Evolutionary conservation across 2,113 vertebrate genomes (phyloP).

Genomic region (Pongo abelii): DNA sequence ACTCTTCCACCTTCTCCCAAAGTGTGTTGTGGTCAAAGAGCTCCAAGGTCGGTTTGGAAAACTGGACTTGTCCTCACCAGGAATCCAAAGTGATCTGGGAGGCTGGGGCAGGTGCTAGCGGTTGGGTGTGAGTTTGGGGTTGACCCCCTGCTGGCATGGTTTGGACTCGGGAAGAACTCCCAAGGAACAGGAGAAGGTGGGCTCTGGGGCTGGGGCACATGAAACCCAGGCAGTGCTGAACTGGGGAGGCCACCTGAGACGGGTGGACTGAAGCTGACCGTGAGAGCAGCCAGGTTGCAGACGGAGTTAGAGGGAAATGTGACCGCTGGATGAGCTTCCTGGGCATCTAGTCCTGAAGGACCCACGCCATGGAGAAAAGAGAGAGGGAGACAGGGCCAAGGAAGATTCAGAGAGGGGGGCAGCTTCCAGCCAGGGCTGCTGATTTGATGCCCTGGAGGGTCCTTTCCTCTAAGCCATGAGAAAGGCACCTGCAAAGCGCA

Average conservation of each 20-base stretch:
- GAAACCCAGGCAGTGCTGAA: neutral
- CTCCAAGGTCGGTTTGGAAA: neutral
- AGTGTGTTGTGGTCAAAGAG: neutral
- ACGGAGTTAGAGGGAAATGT: neutral
- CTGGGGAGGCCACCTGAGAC: neutral
- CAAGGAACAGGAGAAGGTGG: neutral
- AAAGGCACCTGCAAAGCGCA: neutral
- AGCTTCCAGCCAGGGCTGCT: neutral
- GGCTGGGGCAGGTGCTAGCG: neutral
- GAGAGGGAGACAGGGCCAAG: neutral
- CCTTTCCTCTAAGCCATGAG: neutral
- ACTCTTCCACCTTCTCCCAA: neutral
- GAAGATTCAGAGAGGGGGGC: neutral
- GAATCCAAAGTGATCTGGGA: neutral
- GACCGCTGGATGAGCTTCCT: neutral
- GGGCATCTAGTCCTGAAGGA: neutral
- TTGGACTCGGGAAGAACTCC: neutral
- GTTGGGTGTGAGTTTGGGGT: neutral
- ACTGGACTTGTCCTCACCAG: no score
- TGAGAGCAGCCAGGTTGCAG: neutral
- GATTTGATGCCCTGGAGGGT: neutral
- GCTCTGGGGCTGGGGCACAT: neutral
- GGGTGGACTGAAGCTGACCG: neutral
- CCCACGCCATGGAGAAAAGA: fast-evolving
- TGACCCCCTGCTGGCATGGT: neutral